Evolutionary conservation across 2,113 vertebrate genomes (phyloP), one percentile per base, ranked within the genome.

Genomic region (Notiomystis cincta): DNA sequence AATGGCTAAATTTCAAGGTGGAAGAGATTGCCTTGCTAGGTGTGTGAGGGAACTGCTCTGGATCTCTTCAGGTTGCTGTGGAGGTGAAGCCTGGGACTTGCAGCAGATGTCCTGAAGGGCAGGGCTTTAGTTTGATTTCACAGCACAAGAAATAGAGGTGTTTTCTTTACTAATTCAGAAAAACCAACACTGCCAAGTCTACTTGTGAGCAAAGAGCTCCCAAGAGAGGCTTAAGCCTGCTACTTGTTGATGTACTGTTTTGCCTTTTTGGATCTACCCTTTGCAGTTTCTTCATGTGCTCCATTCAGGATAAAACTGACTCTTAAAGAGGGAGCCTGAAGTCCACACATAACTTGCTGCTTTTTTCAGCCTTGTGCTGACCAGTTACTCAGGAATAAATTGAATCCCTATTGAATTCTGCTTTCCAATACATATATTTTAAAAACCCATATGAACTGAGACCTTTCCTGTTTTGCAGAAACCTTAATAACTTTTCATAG

Each of bases 331-430:
- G n/a, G 11, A 91, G 35, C 25, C 40, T 9, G 3, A 66, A 83
- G 60, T 85, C 72, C 19, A 9, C 50, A 40, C 44, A 60, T 54
- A 79, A 61, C 22, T 80, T 85, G 30, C 13, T 4, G 80, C 54
- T 92, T 83, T 85, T 48, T 87, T 90, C 93, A 87, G 95, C 83
- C 86, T 94, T 90, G 42, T 60, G n/a, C 76, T 81, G 79, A 67
- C 60, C 60, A 90, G 64, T 90, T 88, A 66, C 28, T 51, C 40
- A 50, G 48, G 47, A 62, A 78, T 90, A 92, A 92, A 89, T 50
- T 35, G 33, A 95, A 75, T 92, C 53, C 38, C 71, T 91, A 9
- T 30, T 87, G 76, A 81, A 13, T 89, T 78, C 76, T 87, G 35
- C 57, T 84, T 94, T 94, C 48, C 94, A 95, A 30, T 56, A 57